Evolutionary conservation across 2,888 invertebrate species (phyloP).

Genomic region (Dynastes hyllus): DNA sequence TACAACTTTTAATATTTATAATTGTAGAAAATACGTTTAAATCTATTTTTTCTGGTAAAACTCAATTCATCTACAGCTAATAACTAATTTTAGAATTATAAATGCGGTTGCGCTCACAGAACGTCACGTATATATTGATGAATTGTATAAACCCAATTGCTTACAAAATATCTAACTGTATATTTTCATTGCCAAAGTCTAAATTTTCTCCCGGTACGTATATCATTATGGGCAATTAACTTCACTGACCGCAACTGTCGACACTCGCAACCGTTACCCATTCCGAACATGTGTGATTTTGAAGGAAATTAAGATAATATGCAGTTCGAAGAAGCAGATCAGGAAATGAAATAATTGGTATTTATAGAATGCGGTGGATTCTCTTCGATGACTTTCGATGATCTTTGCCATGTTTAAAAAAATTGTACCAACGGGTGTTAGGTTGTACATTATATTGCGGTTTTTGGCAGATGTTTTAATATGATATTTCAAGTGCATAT

Average conservation of each 20-base stretch:
- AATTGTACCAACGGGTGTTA: no score
- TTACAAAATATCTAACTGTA: neutral
- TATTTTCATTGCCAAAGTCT: neutral
- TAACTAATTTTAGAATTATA: no score
- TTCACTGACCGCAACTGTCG: neutral
- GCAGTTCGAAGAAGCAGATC: constrained; percentile 3
- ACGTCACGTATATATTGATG: neutral
- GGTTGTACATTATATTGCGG: no score
- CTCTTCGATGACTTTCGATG: neutral
- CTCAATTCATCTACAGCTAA: no score
- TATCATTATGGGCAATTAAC: constrained; percentile 14
- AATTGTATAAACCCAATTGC: neutral
- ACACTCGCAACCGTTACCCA: constrained; percentile 2
- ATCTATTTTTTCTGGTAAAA: no score
- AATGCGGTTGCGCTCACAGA: no score
- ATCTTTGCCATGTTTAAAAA: no score
- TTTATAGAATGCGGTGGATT: neutral
- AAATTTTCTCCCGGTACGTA: neutral
- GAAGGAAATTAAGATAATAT: constrained; percentile 14
- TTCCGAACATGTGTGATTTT: neutral
- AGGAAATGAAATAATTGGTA: constrained; percentile 18
- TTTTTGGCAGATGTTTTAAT: no score
- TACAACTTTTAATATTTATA: no score
- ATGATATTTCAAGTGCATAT: no score
- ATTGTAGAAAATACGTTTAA: no score